Percentiles rank a stretch among this genome's conserved stretches.
Conservation (phyloP, 2,797 vertebrate species). For the Ispidina lecontei region DNA sequence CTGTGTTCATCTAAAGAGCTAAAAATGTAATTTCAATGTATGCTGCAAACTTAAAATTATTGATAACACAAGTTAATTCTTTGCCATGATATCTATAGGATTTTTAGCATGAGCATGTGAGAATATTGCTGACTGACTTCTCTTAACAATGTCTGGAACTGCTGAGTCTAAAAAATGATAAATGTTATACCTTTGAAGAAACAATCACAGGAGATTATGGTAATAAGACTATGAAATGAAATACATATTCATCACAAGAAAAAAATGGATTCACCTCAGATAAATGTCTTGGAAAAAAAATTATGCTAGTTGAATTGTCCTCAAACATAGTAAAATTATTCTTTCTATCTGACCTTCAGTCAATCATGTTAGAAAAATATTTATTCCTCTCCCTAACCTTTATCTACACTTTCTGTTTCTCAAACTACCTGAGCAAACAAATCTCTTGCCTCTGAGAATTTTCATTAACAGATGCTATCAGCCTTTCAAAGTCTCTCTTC, state of each 20-base stretch:
- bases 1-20: background rate
- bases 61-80: background rate
- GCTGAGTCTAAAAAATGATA: constrained; percentile 68
- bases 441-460: constrained; percentile 52
- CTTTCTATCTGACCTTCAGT: constrained; percentile 59
- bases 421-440: constrained; percentile 57
- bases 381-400: constrained; percentile 54
- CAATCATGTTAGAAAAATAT: constrained; percentile 54
- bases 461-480: constrained; percentile 64
- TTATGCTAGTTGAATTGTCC: constrained; percentile 22
- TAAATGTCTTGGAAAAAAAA: constrained; percentile 28
- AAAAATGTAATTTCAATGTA: background rate
- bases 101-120: background rate
- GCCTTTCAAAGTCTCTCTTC: constrained; percentile 55
- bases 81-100: background rate
- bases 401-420: constrained; percentile 24
- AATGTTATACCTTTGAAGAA: constrained; percentile 69
- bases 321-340: constrained; percentile 45
- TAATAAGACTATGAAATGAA: constrained; percentile 62
- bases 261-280: background rate
- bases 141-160: background rate
- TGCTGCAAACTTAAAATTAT: background rate
- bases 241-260: constrained; percentile 56
- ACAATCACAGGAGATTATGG: constrained; percentile 75
- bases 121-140: background rate